Evolutionary conservation across 2,797 vertebrate species (phyloP), one percentile per base, ranked within the genome.

Genomic region (Craterocephalus amniculus): DNA sequence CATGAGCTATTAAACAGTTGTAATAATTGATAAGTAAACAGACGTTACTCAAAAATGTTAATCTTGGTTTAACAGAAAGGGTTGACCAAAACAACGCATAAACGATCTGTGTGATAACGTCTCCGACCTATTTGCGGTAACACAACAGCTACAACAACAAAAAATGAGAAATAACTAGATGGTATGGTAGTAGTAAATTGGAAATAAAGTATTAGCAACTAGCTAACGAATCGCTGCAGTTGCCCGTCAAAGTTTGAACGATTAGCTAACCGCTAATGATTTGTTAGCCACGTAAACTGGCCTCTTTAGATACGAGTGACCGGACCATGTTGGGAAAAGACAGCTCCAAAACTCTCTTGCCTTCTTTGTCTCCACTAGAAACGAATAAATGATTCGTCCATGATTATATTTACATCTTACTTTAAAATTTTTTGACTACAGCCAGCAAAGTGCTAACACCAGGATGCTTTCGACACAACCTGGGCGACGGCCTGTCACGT

Each of bases 381-480:
- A 48, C 48, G 36, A 18, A 16, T 32, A 57, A 59, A 54, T 45
- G 26, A 55, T 27, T 74, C 36, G 13, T 48, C 48, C 67, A 72
- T 76, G 26, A 3, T 60, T 26, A 45, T 43, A 63, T 73, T 35
- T 43, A 63, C 66, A 74, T 43, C 34, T 67, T 35, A 67, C 49
- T 78, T 68, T 58, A 11, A 54, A 38, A 58, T 49, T 49, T 63
- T 58, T 57, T 72, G 45, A 75, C 52, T 66, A 58, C 65, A 65
- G 55, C 43, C 62, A 74, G 81, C 78, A 86, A 76, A 65, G 49
- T 67, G 88, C 89, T 90, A 92, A 84, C 38, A 72, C 63, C 85
- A 87, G 85, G 91, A 91, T 90, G 90, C 92, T 88, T 85, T 87
- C 88, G 75, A 89, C 77, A 91, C 85, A 89, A 88, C 81, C 90